Conservation (phyloP, 2,888 invertebrate genomes). For the Cheilosia impressa region DNA sequence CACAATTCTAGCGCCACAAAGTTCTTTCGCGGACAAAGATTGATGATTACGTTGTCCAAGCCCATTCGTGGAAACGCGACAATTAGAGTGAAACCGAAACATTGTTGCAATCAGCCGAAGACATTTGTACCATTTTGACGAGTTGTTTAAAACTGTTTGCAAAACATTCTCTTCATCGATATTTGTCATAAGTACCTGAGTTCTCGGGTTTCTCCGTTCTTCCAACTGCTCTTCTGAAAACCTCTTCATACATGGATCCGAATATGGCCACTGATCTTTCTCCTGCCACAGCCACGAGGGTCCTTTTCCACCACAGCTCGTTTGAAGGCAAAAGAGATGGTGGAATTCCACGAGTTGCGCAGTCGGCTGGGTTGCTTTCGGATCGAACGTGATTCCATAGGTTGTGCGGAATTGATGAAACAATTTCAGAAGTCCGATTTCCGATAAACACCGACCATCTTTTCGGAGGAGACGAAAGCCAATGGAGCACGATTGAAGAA, state of each 20-base stretch:
- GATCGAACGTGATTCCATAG: conserved; percentile 66
- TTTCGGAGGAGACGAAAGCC: conserved; percentile 25
- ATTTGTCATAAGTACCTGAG: conserved; percentile 17
- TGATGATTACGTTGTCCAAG: too few relatives aligned
- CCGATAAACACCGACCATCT: conserved; percentile 44
- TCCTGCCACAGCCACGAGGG: conserved; percentile 28
- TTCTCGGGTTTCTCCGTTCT: conserved; percentile 6
- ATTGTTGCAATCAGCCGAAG: conserved; percentile 15
- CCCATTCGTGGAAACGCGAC: too few relatives aligned
- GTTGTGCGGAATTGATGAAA: conserved; percentile 16
- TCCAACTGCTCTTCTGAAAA: conserved; percentile 20
- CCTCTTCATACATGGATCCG: conserved; percentile 10
- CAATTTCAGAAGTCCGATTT: conserved; percentile 66
- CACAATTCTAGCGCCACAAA: too few relatives aligned
- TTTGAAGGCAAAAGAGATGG: conserved; percentile 25
- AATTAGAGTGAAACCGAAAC: too few relatives aligned
- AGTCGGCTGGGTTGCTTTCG: conserved; percentile 43
- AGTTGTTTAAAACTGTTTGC: not conserved
- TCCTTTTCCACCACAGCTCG: conserved; percentile 47
- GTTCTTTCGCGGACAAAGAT: too few relatives aligned
- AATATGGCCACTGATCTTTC: conserved; percentile 18
- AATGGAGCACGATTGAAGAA: conserved; percentile 33
- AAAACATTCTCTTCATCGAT: conserved; percentile 1
- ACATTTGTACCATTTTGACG: conserved; percentile 17
- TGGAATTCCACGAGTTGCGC: conserved; percentile 50